A percentile compares a stretch with the other conserved stretches of the same genome.
Evolutionary conservation across 1,140 invertebrate species (phyloP).

Genomic region (Cyclargus thomasi): DNA sequence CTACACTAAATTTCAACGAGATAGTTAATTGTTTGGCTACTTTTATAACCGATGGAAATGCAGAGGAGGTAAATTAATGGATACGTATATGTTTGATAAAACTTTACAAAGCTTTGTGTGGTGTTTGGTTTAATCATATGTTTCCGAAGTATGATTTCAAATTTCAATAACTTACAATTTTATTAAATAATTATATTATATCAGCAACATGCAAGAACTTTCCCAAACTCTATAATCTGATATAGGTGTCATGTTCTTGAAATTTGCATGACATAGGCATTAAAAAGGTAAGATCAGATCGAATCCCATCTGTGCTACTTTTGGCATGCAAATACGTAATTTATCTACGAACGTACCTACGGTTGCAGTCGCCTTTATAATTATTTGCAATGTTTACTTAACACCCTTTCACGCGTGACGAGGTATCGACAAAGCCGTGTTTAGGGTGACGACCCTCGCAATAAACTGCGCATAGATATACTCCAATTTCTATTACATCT

Average conservation of each 20-base stretch:
- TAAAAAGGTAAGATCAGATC: conserved; percentile 50
- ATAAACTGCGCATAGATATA: background rate
- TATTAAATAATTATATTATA: background rate
- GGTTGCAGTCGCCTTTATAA: conserved; percentile 72
- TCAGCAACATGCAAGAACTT: conserved; percentile 24
- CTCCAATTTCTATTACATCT: conserved; percentile 7
- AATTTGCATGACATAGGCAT: conserved; percentile 65
- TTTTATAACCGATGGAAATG: background rate
- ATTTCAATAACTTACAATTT: background rate
- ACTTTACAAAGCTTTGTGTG: no score
- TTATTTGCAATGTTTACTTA: conserved; percentile 77
- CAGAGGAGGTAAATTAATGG: no score
- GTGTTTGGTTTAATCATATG: no score
- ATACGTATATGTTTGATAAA: no score
- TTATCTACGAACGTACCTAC: conserved; percentile 53
- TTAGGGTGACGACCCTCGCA: conserved; percentile 40
- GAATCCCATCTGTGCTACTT: conserved; percentile 39
- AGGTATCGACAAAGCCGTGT: conserved; percentile 57
- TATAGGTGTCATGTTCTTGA: conserved; percentile 67
- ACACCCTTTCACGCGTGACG: conserved; percentile 75
- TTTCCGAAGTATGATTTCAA: no score
- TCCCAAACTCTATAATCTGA: conserved; percentile 64
- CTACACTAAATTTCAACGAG: background rate
- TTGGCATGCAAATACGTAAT: conserved; percentile 66
- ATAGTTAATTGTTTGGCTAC: background rate